Evolutionary conservation across 92 coral and sea anemone species (phyloP).

Genomic region (Ricordea florida): DNA sequence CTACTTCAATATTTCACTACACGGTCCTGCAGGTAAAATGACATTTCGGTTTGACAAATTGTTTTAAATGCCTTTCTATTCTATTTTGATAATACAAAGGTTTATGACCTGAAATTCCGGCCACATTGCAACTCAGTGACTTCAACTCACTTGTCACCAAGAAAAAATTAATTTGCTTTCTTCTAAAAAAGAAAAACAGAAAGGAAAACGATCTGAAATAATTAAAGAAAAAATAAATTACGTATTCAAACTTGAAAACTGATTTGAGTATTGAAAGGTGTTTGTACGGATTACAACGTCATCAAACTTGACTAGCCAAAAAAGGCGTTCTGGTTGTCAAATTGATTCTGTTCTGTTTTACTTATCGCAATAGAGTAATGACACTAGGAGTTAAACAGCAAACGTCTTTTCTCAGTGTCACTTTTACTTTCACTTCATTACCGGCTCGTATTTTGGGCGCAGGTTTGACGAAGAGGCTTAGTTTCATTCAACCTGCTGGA

Average conservation of each 20-base stretch:
- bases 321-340: not conserved
- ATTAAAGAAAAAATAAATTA: not conserved
- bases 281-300: constrained; percentile 22
- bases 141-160: no score
- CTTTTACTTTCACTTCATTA: no score
- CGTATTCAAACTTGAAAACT: not conserved
- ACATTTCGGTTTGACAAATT: no score
- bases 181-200: no score
- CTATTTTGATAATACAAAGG: not conserved
- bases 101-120: not conserved
- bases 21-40: constrained; percentile 45
- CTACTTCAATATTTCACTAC: constrained; percentile 28
- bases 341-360: no score
- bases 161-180: not conserved
- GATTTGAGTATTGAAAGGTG: not conserved
- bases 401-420: no score
- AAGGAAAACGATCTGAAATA: not conserved
- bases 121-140: no score
- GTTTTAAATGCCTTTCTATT: not conserved
- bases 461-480: no score
- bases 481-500: no score
- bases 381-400: no score
- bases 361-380: no score
- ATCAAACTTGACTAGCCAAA: not conserved
- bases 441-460: no score